Conservation (phyloP, 2,888 invertebrate species). For the Drosophila nigritarsus region DNA sequence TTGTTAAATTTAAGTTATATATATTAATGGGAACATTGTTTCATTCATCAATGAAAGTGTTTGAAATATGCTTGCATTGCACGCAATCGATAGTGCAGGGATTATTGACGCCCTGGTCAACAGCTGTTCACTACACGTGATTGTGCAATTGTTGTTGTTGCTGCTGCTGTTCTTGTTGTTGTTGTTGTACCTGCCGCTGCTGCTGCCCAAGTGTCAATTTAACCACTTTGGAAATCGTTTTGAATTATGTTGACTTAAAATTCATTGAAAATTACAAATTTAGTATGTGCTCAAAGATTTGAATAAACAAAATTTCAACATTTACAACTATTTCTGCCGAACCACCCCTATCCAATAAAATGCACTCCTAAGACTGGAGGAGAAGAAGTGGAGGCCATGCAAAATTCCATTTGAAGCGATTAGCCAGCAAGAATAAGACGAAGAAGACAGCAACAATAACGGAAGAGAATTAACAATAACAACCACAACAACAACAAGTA, state of each 20-base stretch:
- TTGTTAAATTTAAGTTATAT: background rate
- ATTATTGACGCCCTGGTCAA: constrained; percentile 36
- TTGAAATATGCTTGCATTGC: background rate
- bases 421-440: constrained; percentile 6
- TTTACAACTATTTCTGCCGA: constrained; percentile 12
- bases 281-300: constrained; percentile 37
- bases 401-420: constrained; percentile 20
- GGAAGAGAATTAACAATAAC: background rate
- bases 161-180: constrained; percentile 25
- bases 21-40: background rate
- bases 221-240: constrained; percentile 20
- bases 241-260: constrained; percentile 1
- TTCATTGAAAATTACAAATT: constrained; percentile 9
- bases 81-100: constrained; percentile 26
- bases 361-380: constrained; percentile 20
- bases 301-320: constrained; percentile 22
- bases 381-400: constrained; percentile 19
- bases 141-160: constrained; percentile 42
- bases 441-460: background rate
- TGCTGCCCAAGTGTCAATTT: constrained; percentile 14
- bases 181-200: background rate
- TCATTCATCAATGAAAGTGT: too few species aligned
- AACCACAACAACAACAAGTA: background rate
- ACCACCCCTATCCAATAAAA: constrained; percentile 4
- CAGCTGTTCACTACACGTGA: constrained; percentile 69